Evolutionary conservation across 2,797 vertebrate genomes (phyloP).

Genomic region (Diplodus sargus): DNA sequence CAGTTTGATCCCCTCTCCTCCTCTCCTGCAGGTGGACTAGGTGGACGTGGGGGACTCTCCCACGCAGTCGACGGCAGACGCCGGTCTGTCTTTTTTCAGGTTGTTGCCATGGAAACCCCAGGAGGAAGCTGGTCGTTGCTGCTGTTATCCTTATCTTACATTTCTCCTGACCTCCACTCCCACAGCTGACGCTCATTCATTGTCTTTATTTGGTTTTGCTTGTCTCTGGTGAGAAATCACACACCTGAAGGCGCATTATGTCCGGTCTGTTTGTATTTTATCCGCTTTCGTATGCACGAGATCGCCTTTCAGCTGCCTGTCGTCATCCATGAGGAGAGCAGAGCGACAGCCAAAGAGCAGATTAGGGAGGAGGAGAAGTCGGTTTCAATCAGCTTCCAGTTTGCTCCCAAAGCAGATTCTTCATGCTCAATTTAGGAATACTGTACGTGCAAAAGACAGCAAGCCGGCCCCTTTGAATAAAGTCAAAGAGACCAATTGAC

Average conservation of each 20-base stretch:
- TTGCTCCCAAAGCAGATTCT: slow-evolving; percentile 48
- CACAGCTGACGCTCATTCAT: slow-evolving; percentile 16
- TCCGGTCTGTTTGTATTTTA: slow-evolving; percentile 1
- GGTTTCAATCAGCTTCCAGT: slow-evolving; percentile 44
- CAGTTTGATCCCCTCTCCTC: slow-evolving; percentile 36
- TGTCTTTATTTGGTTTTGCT: slow-evolving; percentile 18
- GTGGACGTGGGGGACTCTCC: slow-evolving; percentile 63
- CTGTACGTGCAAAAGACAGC: slow-evolving; percentile 23
- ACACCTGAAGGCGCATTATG: slow-evolving; percentile 1
- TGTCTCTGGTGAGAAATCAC: neutral
- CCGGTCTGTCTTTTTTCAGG: slow-evolving; percentile 37
- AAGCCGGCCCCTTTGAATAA: slow-evolving; percentile 1
- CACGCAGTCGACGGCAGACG: slow-evolving; percentile 46
- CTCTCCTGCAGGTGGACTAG: slow-evolving; percentile 53
- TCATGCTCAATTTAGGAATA: slow-evolving; percentile 37
- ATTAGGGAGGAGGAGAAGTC: slow-evolving; percentile 34
- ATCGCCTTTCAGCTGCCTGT: slow-evolving; percentile 10
- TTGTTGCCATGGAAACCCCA: slow-evolving; percentile 78
- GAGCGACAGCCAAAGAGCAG: slow-evolving; percentile 3
- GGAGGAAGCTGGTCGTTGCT: slow-evolving; percentile 36
- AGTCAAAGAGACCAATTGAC: slow-evolving; percentile 27
- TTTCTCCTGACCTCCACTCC: slow-evolving; percentile 29
- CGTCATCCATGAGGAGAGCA: slow-evolving; percentile 15
- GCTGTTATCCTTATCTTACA: slow-evolving; percentile 39
- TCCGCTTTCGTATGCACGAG: neutral